Conservation (phyloP, 2,888 invertebrate genomes). For the Julus scandinavius region DNA sequence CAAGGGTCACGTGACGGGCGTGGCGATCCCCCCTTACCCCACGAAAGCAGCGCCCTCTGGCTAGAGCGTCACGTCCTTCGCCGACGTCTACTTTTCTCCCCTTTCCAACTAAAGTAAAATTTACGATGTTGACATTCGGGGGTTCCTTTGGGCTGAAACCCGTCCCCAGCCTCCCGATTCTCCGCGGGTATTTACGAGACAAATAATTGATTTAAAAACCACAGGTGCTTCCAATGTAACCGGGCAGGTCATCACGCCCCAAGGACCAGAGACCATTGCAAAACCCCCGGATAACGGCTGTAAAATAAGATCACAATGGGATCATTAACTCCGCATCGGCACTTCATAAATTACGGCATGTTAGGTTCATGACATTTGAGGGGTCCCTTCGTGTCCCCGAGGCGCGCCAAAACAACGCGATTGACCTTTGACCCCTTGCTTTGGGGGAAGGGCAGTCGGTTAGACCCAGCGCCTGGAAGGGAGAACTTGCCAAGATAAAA, state of each 20-base stretch:
- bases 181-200: background rate
- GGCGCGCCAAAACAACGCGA: background rate
- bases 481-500: background rate
- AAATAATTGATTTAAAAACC: slow-evolving; percentile 18
- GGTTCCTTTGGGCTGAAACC: background rate
- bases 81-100: background rate
- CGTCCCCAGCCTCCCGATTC: background rate
- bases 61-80: background rate
- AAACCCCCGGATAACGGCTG: background rate
- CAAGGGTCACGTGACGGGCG: background rate
- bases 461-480: background rate
- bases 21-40: background rate
- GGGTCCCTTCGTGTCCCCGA: background rate
- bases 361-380: background rate
- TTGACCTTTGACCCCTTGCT: background rate
- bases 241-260: background rate
- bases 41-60: slow-evolving; percentile 2
- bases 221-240: background rate
- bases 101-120: background rate
- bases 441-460: background rate
- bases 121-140: background rate
- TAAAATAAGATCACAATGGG: slow-evolving; percentile 18
- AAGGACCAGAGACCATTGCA: background rate
- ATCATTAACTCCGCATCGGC: slow-evolving; percentile 11
- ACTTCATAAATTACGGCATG: slow-evolving; percentile 10